Percentiles rank a stretch among this genome's conserved stretches.
Conservation (phyloP, 2,113 vertebrate genomes). For the Ochotona princeps region DNA sequence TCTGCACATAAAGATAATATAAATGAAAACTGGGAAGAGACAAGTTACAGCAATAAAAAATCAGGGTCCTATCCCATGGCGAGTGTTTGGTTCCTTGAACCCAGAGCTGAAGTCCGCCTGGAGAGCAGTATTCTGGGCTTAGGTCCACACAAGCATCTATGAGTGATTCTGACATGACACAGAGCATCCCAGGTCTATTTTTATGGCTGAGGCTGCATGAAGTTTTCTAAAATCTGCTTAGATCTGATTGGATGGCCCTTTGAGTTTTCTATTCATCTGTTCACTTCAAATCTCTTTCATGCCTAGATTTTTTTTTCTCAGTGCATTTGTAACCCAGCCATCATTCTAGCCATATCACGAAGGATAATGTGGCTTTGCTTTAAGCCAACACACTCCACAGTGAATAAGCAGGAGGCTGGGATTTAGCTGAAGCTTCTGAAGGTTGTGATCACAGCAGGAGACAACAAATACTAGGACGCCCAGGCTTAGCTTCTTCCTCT, state of each 20-base stretch:
- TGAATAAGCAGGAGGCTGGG: constrained; percentile 81
- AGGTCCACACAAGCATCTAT: not conserved
- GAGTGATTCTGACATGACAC: constrained; percentile 17
- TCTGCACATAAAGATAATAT: not conserved
- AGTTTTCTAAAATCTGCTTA: constrained; percentile 71
- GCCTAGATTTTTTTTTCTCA: constrained; percentile 63
- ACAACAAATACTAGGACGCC: constrained; percentile 68
- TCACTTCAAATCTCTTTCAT: constrained; percentile 79
- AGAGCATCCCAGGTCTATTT: constrained; percentile 46
- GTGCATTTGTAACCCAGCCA: constrained; percentile 74
- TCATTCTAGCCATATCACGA: constrained; percentile 69
- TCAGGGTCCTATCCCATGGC: not conserved
- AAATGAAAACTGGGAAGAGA: constrained; percentile 3
- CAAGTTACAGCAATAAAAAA: constrained; percentile 19
- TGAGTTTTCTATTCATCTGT: constrained; percentile 81
- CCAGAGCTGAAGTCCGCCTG: not conserved
- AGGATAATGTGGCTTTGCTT: constrained; percentile 82
- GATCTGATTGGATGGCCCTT: constrained; percentile 71
- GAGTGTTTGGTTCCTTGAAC: not conserved
- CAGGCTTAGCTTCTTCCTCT: constrained; percentile 74
- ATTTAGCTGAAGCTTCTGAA: constrained; percentile 76
- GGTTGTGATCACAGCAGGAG: constrained; percentile 63
- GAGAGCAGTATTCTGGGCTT: not conserved
- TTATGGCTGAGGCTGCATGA: constrained; percentile 54
- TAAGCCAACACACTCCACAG: constrained; percentile 81